phyloP scores from a whole-genome alignment of 2,113 vertebrate genomes.

The Pseudorectes ferrugineus region DNA sequence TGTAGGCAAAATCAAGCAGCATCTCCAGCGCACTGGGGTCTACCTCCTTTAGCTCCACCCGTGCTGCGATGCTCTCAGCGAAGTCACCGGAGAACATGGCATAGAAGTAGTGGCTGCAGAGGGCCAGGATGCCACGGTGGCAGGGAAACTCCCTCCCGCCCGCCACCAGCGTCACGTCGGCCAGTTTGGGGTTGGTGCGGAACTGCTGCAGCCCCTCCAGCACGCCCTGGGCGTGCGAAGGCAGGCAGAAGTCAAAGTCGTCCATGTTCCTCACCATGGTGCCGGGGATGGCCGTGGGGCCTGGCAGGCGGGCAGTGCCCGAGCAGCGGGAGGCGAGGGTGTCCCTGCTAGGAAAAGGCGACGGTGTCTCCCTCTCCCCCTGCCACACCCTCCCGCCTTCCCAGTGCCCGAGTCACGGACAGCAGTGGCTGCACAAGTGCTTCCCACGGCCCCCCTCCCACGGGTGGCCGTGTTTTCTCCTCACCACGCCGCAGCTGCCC shows the following conservation, averaged over 20 bases:
- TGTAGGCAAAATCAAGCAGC: slow-evolving; percentile 92
- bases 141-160: slow-evolving; percentile 88
- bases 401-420: not conserved
- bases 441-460: not conserved
- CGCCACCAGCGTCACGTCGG: slow-evolving; percentile 84
- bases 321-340: accelerated
- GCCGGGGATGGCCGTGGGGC: not conserved
- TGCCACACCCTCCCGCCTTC: not conserved
- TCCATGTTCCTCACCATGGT: slow-evolving; percentile 92
- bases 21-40: slow-evolving; percentile 74
- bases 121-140: slow-evolving; percentile 88
- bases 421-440: not conserved
- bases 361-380: not conserved
- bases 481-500: not conserved
- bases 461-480: not conserved
- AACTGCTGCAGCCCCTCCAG: slow-evolving; percentile 86
- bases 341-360: not conserved
- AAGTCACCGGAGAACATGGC: slow-evolving; percentile 94
- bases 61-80: slow-evolving; percentile 86
- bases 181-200: slow-evolving; percentile 84
- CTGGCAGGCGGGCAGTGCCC: not conserved
- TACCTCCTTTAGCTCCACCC: slow-evolving; percentile 87
- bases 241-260: slow-evolving; percentile 89
- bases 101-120: slow-evolving; percentile 92
- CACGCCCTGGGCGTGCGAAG: slow-evolving; percentile 87